phyloP scores from a whole-genome alignment of 2,888 invertebrate genomes.

The Dilophus febrilis region DNA sequence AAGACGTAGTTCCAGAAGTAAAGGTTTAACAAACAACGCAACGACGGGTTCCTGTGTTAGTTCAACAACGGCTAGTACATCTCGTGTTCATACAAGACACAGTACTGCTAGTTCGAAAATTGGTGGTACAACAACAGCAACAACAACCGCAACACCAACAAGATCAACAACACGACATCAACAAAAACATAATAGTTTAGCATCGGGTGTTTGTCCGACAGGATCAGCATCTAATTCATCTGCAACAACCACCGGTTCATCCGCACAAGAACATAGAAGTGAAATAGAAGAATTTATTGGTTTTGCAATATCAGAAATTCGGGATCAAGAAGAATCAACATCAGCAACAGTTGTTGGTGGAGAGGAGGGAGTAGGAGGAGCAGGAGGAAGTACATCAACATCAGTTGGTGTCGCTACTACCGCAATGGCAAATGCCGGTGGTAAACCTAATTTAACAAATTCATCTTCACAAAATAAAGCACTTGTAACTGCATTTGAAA shows the following conservation, averaged over 20 bases:
- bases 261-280: not conserved
- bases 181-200: too few relatives aligned
- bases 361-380: not conserved
- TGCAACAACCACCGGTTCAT: constrained; percentile 8
- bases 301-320: too few relatives aligned
- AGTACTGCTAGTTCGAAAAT: not conserved
- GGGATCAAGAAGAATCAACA: constrained; percentile 2
- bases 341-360: constrained; percentile 1
- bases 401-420: constrained; percentile 3
- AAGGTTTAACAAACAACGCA: constrained; percentile 12
- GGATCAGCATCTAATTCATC: not conserved
- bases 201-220: not conserved
- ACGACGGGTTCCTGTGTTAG: constrained; percentile 31
- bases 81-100: constrained; percentile 8
- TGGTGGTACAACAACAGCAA: constrained; percentile 18
- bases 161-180: too few relatives aligned
- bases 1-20: constrained; percentile 30
- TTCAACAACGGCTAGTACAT: constrained; percentile 14
- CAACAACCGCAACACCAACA: constrained; percentile 13
- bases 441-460: too few relatives aligned
- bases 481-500: too few relatives aligned
- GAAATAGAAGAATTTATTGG: constrained; percentile 6
- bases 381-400: not conserved
- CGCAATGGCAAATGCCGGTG: constrained; percentile 14
- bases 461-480: too few relatives aligned